Evolutionary conservation across 2,797 vertebrate species (phyloP).

Genomic region (Phalloptychus januarius): DNA sequence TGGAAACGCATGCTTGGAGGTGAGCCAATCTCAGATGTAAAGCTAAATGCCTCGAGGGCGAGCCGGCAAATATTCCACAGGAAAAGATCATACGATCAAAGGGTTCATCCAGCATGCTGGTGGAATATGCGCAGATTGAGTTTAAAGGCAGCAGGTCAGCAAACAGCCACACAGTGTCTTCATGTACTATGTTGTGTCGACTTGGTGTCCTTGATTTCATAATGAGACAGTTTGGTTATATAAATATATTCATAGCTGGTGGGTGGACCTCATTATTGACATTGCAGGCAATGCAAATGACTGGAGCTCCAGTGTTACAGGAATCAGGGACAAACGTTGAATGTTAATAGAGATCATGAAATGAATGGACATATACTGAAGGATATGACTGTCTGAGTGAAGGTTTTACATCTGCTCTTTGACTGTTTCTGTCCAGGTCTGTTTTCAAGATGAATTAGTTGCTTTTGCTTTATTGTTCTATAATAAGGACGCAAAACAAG

Average conservation of each 20-base stretch:
- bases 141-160: constrained; percentile 42
- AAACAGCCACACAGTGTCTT: constrained; percentile 25
- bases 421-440: neutral
- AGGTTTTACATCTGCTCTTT: neutral
- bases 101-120: constrained; percentile 34
- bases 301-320: constrained; percentile 12
- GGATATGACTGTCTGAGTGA: neutral
- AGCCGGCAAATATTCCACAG: constrained; percentile 31
- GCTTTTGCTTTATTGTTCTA: neutral
- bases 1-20: constrained; percentile 29
- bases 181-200: constrained; percentile 8
- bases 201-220: constrained; percentile 54
- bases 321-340: constrained; percentile 44
- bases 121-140: constrained; percentile 32
- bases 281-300: constrained; percentile 55
- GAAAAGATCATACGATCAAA: constrained; percentile 56
- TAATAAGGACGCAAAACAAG: neutral
- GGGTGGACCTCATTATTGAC: constrained; percentile 62
- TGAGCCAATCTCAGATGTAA: constrained; percentile 28
- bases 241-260: constrained; percentile 60
- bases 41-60: constrained; percentile 31
- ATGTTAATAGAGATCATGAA: constrained; percentile 8
- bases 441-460: neutral
- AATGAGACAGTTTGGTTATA: constrained; percentile 50
- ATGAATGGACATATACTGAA: neutral